These are phyloP conservation scores for Athene cunicularia DNA, from an alignment of 2,113 vertebrate species.

Conservation along the genomic window DNA sequence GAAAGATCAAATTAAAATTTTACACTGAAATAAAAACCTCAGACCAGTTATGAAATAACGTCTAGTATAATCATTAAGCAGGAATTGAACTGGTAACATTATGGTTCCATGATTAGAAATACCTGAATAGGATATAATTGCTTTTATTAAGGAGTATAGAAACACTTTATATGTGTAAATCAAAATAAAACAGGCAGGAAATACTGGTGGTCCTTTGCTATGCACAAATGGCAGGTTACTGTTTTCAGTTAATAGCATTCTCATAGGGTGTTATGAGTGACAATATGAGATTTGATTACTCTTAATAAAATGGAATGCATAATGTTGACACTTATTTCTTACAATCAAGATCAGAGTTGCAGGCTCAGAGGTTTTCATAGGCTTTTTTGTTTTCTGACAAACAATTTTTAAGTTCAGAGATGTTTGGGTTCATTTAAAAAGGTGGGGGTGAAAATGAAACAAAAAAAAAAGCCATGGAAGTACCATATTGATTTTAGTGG, in stretches of 20 bases:
- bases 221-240: neutral
- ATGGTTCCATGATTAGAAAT: neutral
- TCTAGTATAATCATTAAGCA: neutral
- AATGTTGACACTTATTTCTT: neutral
- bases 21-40: neutral
- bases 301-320: neutral
- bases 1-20: conserved; percentile 3
- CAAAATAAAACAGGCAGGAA: neutral
- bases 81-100: neutral
- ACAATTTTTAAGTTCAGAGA: neutral
- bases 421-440: neutral
- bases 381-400: neutral
- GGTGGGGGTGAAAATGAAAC: neutral
- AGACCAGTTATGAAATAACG: neutral
- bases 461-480: neutral
- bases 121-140: conserved; percentile 2
- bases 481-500: neutral
- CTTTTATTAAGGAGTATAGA: neutral
- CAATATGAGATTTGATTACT: neutral
- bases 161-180: neutral
- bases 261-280: neutral
- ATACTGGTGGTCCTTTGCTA: neutral
- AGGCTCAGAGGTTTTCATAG: neutral
- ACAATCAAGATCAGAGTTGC: neutral
- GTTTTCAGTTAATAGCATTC: neutral